A percentile compares a stretch with the other conserved stretches of the same genome.
Conservation (phyloP, 2,113 vertebrate species). For the Heterotis niloticus region DNA sequence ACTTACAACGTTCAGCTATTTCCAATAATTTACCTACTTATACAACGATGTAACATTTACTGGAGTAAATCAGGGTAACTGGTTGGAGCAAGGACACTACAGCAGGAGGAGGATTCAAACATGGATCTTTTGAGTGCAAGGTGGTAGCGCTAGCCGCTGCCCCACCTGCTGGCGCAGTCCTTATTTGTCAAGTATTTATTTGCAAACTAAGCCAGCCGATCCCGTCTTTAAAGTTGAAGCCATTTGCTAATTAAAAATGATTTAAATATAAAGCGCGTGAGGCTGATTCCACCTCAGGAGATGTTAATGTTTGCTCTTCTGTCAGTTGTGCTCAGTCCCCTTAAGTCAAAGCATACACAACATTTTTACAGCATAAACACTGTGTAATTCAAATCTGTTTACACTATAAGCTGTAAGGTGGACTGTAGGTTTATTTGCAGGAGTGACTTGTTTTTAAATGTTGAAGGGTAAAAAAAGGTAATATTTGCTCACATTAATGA, state of each 20-base stretch:
- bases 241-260: neutral
- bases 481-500: neutral
- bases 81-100: too few species aligned
- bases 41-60: too few species aligned
- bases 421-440: conserved; percentile 2
- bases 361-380: neutral
- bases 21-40: too few species aligned
- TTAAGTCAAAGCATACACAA: neutral
- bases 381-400: neutral
- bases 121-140: too few species aligned
- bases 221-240: too few species aligned
- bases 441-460: neutral
- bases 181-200: too few species aligned
- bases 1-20: too few species aligned
- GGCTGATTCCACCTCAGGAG: neutral
- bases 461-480: conserved; percentile 6
- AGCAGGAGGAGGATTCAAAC: too few species aligned
- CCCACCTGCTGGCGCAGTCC: neutral
- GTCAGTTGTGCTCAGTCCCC: neutral
- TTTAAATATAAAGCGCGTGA: neutral
- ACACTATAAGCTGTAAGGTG: neutral
- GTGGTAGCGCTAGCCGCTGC: too few species aligned
- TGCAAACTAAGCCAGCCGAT: too few species aligned
- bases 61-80: too few species aligned
- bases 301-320: neutral